Percentiles rank a stretch among this genome's conserved stretches.
Evolutionary conservation across 2,797 vertebrate genomes (phyloP).

Genomic region (Sternarchorhynchus goeldii): DNA sequence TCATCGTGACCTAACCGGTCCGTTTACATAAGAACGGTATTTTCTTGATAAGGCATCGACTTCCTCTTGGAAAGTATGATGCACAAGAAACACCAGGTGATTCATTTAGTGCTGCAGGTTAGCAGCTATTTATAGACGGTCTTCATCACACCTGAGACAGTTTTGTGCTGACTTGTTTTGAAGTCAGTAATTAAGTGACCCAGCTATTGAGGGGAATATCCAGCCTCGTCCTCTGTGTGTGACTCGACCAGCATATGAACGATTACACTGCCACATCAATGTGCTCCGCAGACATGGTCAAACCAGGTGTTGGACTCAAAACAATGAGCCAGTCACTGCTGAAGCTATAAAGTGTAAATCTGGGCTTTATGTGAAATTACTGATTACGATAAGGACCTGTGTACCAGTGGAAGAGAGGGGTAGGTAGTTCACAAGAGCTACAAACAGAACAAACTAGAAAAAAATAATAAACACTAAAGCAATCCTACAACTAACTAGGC

Average conservation of each 20-base stretch:
- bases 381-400: too few species aligned
- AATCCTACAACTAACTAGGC: too few species aligned
- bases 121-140: slow-evolving; percentile 32
- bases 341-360: background rate
- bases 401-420: too few species aligned
- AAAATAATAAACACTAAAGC: too few species aligned
- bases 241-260: background rate
- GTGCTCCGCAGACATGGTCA: background rate
- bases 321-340: too few species aligned
- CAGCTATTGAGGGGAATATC: background rate
- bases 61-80: background rate
- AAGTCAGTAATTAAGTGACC: slow-evolving; percentile 15
- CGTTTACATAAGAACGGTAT: background rate
- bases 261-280: background rate
- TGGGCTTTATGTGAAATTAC: background rate
- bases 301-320: too few species aligned
- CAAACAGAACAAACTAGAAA: too few species aligned
- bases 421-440: too few species aligned
- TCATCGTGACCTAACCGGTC: background rate
- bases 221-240: background rate
- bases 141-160: slow-evolving; percentile 8
- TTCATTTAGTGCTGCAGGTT: slow-evolving; percentile 27
- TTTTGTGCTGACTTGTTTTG: background rate
- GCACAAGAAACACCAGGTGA: slow-evolving; percentile 20
- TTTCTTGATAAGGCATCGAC: background rate